phyloP scores from a whole-genome alignment of 2,797 vertebrate genomes.

The Enteromius anoplus region DNA sequence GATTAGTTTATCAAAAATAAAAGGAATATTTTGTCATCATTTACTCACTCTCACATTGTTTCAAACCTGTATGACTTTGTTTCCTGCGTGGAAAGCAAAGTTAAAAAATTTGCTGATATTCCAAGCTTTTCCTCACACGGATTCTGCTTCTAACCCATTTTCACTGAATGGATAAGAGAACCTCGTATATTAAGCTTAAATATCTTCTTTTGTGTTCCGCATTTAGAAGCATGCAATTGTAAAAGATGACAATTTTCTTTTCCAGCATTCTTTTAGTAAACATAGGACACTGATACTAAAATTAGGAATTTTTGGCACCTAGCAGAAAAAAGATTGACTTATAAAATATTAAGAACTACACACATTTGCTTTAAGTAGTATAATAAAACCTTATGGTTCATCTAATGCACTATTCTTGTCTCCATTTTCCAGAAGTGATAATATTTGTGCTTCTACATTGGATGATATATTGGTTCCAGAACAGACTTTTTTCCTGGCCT shows the following conservation, averaged over 20 bases:
- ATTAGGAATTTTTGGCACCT: not conserved
- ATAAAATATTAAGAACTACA: not conserved
- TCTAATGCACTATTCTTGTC: not conserved
- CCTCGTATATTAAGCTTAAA: not conserved
- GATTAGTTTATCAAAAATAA: slow-evolving; percentile 12
- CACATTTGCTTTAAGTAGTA: not conserved
- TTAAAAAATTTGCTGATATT: not conserved
- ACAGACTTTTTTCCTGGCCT: not conserved
- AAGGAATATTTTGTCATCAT: not conserved
- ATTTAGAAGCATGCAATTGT: not conserved
- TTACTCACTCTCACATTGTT: not conserved
- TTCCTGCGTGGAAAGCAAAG: not conserved
- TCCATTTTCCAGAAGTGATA: not conserved
- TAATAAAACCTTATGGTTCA: not conserved
- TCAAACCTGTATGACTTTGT: not conserved
- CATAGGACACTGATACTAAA: not conserved
- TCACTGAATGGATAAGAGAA: not conserved
- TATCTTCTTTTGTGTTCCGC: not conserved
- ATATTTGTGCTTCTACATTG: not conserved
- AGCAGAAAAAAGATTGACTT: not conserved
- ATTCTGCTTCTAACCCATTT: not conserved
- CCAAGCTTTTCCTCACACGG: not conserved
- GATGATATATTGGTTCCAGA: slow-evolving; percentile 1
- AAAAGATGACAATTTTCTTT: not conserved
- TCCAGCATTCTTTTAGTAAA: not conserved